A percentile compares a stretch with the other conserved stretches of the same genome.
These are phyloP conservation scores for Sminthurinus aureus DNA, from an alignment of 2,888 invertebrate species.

Conservation along the genomic window DNA sequence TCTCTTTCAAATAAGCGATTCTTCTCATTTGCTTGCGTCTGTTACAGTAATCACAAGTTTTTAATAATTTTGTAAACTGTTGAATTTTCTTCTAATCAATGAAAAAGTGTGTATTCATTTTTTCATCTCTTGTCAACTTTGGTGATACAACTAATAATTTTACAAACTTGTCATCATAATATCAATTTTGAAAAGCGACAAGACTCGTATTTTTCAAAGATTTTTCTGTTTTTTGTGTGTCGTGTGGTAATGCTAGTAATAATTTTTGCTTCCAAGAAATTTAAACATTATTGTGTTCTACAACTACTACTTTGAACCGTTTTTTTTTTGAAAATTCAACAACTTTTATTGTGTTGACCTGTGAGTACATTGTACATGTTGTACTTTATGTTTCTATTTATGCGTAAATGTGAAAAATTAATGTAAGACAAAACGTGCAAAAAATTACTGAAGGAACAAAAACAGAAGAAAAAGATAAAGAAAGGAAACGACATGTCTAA, in stretches of 20 bases:
- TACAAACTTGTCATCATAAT: not conserved
- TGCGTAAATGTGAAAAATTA: not conserved
- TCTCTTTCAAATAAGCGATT: no score
- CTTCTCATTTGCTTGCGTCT: no score
- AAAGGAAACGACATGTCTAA: constrained; percentile 1
- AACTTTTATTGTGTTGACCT: no score
- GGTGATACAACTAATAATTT: no score
- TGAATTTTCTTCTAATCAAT: no score
- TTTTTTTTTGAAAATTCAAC: not conserved
- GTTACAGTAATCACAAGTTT: no score
- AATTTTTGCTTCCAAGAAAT: not conserved
- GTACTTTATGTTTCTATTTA: not conserved
- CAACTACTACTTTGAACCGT: not conserved
- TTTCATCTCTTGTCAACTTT: not conserved
- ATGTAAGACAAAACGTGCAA: not conserved
- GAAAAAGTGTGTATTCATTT: no score
- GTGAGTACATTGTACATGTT: not conserved
- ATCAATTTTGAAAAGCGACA: not conserved
- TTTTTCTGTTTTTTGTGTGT: not conserved
- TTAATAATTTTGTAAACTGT: no score
- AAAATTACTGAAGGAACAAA: no score
- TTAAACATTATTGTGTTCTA: not conserved
- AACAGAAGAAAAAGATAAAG: no score
- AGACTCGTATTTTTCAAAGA: no score
- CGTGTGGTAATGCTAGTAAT: not conserved